Evolutionary conservation across 2,797 vertebrate species (phyloP), one percentile per base, ranked within the genome.

Genomic region (Leptoclinus maculatus): DNA sequence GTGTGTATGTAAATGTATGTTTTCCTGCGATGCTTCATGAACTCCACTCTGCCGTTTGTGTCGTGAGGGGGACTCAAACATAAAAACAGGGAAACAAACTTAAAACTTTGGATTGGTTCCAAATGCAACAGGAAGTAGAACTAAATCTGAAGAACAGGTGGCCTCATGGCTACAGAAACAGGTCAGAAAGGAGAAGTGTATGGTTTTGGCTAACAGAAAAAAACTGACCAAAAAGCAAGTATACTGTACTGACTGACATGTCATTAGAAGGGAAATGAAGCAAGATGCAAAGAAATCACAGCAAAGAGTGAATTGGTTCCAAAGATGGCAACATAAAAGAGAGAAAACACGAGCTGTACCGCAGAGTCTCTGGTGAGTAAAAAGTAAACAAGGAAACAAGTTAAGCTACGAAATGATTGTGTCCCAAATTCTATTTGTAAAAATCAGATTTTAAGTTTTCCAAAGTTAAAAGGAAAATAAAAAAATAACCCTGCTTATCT

Each of bases 1-100:
- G 27, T 66, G 63, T 54, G 56, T 66, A 74, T 78, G 72, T 64
- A 76, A 80, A 81, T 85, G 39, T 36, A 29, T 19, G 29, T 47
- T 41, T 71, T 45, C 60, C 17, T 62, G 14, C 4, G 0, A 11
- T 39, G 53, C 34, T 84, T 83, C 68, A 83, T 76, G 56, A 75
- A 71, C 60, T 83, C 53, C 25, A 23, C n/a, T 59, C 65, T 65
- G 14, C 19, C 58, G 36, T 63, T 78, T 38, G 64, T 68, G 47
- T 23, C 54, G 41, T 14, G 3, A 59, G 5, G 4, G 2, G 25
- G 38, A 71, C 32, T 62, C 34, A 13, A 29, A 25, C 36, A 73
- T 34, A 72, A 32, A 69, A 78, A 66, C 17, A 76, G 38, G 57
- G 45, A 70, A 16, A 45, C 36, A 32, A 14, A 62, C n/a, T n/a